Base-by-base conservation (phyloP, 2,888 invertebrate species). In the Siphlonurus alternatus region DNA sequence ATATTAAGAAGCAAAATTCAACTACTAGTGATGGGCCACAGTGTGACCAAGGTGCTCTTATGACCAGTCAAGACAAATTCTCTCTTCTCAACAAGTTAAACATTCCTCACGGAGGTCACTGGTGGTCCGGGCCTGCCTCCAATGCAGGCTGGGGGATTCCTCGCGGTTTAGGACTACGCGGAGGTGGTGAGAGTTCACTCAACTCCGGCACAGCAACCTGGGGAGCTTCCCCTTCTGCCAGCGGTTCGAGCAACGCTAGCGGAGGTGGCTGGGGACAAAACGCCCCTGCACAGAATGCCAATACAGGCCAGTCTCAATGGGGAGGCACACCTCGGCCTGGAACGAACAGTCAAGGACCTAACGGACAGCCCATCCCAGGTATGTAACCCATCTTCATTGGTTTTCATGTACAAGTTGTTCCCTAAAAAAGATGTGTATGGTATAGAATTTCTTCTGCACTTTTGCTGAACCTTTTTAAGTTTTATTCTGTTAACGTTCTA, bases 121-220 rank as follows among this genome's bases (percentile, higher is more conserved):
- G 56, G n/a, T 22, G n/a, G 56, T 22, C n/a, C 38, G 68, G 67
- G 38, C 68, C 67, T 51, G 71, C 72, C 65, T 69, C 71, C 64
- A 73, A 72, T 67, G 69, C 69, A 65, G 68, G 73, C 68, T 85
- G 85, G 85, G 84, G 84, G 60, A 80, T 82, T 64, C 81, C 83
- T 66, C 78, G 77, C 59, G 79, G 81, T 63, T 76, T 88, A 71
- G 81, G 86, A 68, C 80, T 90, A 67, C 79, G 83, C 67, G 89
- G 89, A 64, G 90, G 90, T 62, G 89, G 89, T 65, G 90, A 90
- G 76, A 88, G 86, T 76, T 88, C 89, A 59, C 81, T 89, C 71
- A 89, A 87, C 74, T 84, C 79, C 68, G 77, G 77, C 63, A 84
- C 87, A 66, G 83, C 85, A 65, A 88, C 86, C 69, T 89, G 89